phyloP scores from a whole-genome alignment of 2,797 vertebrate genomes.

The Apogon hyalosoma region DNA sequence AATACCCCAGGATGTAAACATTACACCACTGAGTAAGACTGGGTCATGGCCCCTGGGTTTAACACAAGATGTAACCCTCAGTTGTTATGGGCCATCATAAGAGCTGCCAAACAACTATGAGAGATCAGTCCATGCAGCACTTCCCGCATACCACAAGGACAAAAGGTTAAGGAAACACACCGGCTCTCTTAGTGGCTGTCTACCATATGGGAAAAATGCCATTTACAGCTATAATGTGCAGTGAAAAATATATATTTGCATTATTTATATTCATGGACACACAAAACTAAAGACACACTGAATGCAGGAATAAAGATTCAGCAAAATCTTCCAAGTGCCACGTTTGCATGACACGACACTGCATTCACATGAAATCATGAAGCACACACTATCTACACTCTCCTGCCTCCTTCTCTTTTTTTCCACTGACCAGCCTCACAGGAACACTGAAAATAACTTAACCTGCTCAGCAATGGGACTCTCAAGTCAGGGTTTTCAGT shows the following conservation, averaged over 20 bases:
- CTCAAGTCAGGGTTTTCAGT: conserved; percentile 77
- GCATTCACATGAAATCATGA: conserved; percentile 66
- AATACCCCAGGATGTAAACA: conserved; percentile 80
- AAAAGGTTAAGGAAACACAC: conserved; percentile 76
- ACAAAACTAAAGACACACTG: conserved; percentile 34
- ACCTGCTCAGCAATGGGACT: conserved; percentile 83
- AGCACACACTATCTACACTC: conserved; percentile 45
- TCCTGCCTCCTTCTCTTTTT: conserved; percentile 43
- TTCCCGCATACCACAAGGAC: conserved; percentile 79
- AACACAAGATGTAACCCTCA: conserved; percentile 70
- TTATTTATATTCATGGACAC: conserved; percentile 42
- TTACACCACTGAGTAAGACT: conserved; percentile 69
- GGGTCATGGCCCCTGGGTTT: conserved; percentile 74
- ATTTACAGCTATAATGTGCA: conserved; percentile 5
- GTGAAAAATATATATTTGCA: conserved; percentile 10
- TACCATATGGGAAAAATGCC: conserved; percentile 28
- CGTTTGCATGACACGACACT: conserved; percentile 59
- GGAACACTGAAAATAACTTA: conserved; percentile 86
- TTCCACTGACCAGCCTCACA: conserved; percentile 81
- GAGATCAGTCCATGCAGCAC: conserved; percentile 52
- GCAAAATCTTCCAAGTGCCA: conserved; percentile 40
- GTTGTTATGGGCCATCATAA: conserved; percentile 74
- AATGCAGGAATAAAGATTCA: conserved; percentile 31
- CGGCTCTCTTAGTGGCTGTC: conserved; percentile 35
- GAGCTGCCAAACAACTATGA: conserved; percentile 78